Percentiles rank a stretch among this genome's conserved stretches.
phyloP scores from a whole-genome alignment of 2,797 vertebrate genomes.

The Liasis olivaceus region DNA sequence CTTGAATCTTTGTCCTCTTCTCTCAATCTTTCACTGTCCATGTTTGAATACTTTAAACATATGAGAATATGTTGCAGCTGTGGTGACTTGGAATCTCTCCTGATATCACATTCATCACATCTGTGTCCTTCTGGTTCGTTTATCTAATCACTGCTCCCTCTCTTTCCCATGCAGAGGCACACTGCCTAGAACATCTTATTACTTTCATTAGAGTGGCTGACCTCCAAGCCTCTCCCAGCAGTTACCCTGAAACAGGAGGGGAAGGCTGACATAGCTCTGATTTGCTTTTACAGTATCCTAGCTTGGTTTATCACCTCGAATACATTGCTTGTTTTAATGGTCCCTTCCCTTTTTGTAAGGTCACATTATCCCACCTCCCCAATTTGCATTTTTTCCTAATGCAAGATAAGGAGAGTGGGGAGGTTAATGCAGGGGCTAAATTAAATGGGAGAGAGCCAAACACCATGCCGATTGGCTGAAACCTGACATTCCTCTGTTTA shows the following conservation, averaged over 20 bases:
- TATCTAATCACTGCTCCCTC: constrained; percentile 48
- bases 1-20: constrained; percentile 26
- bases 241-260: constrained; percentile 33
- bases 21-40: constrained; percentile 19
- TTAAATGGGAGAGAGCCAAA: neutral
- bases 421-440: neutral
- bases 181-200: constrained; percentile 54
- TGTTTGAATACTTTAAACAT: constrained; percentile 27
- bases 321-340: neutral
- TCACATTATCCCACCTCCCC: neutral
- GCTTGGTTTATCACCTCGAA: constrained; percentile 7
- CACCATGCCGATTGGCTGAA: neutral
- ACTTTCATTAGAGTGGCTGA: constrained; percentile 41
- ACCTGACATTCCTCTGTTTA: neutral
- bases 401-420: neutral
- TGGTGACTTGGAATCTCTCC: constrained; percentile 55
- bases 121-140: constrained; percentile 51
- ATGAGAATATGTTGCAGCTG: constrained; percentile 45
- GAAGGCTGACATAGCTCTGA: neutral
- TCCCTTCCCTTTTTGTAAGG: rapidly evolving
- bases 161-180: constrained; percentile 41
- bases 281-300: constrained; percentile 38
- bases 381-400: neutral
- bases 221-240: constrained; percentile 21
- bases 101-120: constrained; percentile 46